These are phyloP conservation scores for Pseudoatta argentina DNA, from an alignment of 1,140 invertebrate species.

Conservation along the genomic window DNA sequence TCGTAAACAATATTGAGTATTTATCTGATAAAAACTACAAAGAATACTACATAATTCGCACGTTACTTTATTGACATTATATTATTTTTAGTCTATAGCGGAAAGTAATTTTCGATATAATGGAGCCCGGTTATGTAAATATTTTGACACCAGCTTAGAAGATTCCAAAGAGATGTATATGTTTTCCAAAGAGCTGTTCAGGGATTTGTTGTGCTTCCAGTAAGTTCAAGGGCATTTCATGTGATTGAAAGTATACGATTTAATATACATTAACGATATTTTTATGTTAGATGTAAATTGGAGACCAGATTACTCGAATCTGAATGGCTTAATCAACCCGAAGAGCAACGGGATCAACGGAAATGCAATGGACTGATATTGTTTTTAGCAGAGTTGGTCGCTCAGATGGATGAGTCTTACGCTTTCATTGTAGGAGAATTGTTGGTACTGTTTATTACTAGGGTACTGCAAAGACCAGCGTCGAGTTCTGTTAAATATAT, in stretches of 20 bases:
- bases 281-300: conserved; percentile 78
- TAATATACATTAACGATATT: conserved; percentile 13
- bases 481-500: conserved; percentile 84
- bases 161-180: background rate
- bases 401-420: conserved; percentile 81
- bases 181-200: conserved; percentile 81
- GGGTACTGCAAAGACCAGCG: conserved; percentile 81
- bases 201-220: conserved; percentile 82
- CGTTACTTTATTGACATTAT: conserved; percentile 31
- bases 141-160: conserved; percentile 84
- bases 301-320: conserved; percentile 77
- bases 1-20: background rate
- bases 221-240: conserved; percentile 67
- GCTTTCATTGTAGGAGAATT: conserved; percentile 81
- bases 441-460: conserved; percentile 82
- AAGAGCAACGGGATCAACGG: conserved; percentile 79
- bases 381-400: conserved; percentile 84
- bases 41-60: background rate
- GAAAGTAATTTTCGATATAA: conserved; percentile 90
- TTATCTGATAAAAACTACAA: background rate
- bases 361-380: conserved; percentile 84
- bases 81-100: conserved; percentile 87
- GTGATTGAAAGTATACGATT: background rate
- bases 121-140: conserved; percentile 88
- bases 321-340: conserved; percentile 77